Conservation (phyloP, 2,888 invertebrate species). For the Latheticus oryzae region DNA sequence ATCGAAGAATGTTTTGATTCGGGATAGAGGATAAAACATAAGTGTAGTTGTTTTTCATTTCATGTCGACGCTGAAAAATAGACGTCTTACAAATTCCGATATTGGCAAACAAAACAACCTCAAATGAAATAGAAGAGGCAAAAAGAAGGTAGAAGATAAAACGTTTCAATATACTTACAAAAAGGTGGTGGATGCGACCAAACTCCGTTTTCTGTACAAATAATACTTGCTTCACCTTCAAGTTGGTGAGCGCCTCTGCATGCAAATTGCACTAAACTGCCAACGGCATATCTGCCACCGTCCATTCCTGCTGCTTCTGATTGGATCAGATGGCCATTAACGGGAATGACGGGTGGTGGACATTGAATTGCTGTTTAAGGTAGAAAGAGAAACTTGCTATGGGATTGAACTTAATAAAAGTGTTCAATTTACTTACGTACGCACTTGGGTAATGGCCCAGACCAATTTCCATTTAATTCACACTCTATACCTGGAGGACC, state of each 20-base stretch:
- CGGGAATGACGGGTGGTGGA: constrained; percentile 78
- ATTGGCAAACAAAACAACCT: no score
- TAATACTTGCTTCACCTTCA: constrained; percentile 84
- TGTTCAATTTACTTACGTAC: constrained; percentile 70
- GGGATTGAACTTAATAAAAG: constrained; percentile 5
- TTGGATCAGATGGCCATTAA: constrained; percentile 75
- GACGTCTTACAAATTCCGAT: no score
- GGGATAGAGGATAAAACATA: no score
- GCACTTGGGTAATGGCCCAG: constrained; percentile 80
- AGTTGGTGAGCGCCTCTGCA: constrained; percentile 76
- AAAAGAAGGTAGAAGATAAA: not conserved
- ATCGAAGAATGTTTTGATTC: no score
- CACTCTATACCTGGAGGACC: constrained; percentile 85
- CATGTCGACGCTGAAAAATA: no score
- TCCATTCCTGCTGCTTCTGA: constrained; percentile 67
- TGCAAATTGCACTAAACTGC: constrained; percentile 83
- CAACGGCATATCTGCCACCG: constrained; percentile 79
- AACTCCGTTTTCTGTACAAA: constrained; percentile 88
- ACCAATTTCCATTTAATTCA: constrained; percentile 83
- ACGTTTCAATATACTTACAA: constrained; percentile 68
- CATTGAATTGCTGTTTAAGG: constrained; percentile 80
- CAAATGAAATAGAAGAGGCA: no score
- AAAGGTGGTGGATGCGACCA: constrained; percentile 90
- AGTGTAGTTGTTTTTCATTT: no score
- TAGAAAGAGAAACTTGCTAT: constrained; percentile 34